Base-by-base conservation (phyloP, 2,113 vertebrate species). In the Pelusios castaneus region DNA sequence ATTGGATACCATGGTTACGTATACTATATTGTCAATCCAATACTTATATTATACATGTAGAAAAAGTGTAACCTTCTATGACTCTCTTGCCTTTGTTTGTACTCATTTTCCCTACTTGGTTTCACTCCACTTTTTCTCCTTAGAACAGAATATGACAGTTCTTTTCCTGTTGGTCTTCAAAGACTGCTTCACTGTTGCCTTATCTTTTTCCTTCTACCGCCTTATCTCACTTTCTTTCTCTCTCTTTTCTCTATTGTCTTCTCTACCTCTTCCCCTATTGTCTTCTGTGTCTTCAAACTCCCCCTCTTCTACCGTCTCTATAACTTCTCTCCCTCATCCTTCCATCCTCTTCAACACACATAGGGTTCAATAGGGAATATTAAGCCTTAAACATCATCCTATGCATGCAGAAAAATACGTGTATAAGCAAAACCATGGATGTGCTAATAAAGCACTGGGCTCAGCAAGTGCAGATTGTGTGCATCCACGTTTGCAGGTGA, bases 1-100 rank as follows among this genome's bases (percentile, higher is more conserved):
- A 85, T 43, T 95, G 92, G 38, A 83, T 91, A 80, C 79, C 88
- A 81, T 54, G 60, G 60, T 94, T 95, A 92, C 93, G 91, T 89
- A 89, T 34, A 92, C 77, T 55, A 85, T 75, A 34, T 60, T 95
- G 89, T 93, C 88, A 85, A 51, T 67, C 78, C 81, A 67, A 84
- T 14, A 1, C 82, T 79, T 83, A 27, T 31, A 29, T 29, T 84
- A 90, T 55, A 87, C 78, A 43, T 80, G 75, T 25, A 80, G 84
- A 90, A n/a, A 84, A 95, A 91, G 45, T 25, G 45, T 51, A 90
- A 92, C 78, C 75, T 81, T 79, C 84, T 60, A 80, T 52, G 51
- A 83, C 60, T 93, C 73, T 52, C 47, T 81, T 80, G 80, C 93
- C 80, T 93, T 83, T 91, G 83, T 56, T 83, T 80, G 80, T 43